phyloP scores from a whole-genome alignment of 2,888 invertebrate species.

The Brachyopa scutellaris region DNA sequence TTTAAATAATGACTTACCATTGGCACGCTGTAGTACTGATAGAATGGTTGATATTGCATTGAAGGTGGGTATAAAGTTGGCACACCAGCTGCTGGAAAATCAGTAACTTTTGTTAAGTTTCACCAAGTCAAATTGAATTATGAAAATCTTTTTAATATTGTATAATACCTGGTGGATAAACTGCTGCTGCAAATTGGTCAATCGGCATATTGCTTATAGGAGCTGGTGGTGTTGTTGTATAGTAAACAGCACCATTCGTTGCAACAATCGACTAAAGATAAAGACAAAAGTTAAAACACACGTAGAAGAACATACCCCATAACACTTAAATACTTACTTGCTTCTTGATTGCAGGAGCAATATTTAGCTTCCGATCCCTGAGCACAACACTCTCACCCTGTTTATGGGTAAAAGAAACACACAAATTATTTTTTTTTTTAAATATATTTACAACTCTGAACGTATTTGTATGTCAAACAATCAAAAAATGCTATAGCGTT shows the following conservation, averaged over 20 bases:
- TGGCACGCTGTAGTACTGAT: slow-evolving; percentile 83
- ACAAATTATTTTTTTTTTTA: slow-evolving; percentile 69
- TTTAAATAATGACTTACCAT: slow-evolving; percentile 81
- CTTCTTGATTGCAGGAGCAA: slow-evolving; percentile 93
- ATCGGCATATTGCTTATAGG: slow-evolving; percentile 82
- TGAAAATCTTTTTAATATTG: slow-evolving; percentile 48
- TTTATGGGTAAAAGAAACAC: slow-evolving; percentile 72
- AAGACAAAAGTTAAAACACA: slow-evolving; percentile 70
- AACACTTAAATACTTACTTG: slow-evolving; percentile 84
- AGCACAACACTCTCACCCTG: slow-evolving; percentile 89
- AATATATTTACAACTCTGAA: slow-evolving; percentile 42
- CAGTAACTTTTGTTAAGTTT: slow-evolving; percentile 78
- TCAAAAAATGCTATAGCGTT: slow-evolving; percentile 75
- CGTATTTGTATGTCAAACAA: slow-evolving; percentile 72
- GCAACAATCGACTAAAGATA: slow-evolving; percentile 81
- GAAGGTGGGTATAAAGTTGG: slow-evolving; percentile 83
- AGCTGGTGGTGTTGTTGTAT: slow-evolving; percentile 82
- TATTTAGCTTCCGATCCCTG: slow-evolving; percentile 91
- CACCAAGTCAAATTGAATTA: slow-evolving; percentile 65
- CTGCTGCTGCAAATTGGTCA: slow-evolving; percentile 82
- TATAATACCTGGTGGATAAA: slow-evolving; percentile 81
- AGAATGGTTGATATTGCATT: slow-evolving; percentile 83
- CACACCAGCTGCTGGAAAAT: slow-evolving; percentile 81
- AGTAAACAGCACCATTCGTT: slow-evolving; percentile 82
- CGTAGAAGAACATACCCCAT: not conserved